Base-by-base conservation (phyloP, 2,113 vertebrate species). In the Mesembrinibis cayennensis region DNA sequence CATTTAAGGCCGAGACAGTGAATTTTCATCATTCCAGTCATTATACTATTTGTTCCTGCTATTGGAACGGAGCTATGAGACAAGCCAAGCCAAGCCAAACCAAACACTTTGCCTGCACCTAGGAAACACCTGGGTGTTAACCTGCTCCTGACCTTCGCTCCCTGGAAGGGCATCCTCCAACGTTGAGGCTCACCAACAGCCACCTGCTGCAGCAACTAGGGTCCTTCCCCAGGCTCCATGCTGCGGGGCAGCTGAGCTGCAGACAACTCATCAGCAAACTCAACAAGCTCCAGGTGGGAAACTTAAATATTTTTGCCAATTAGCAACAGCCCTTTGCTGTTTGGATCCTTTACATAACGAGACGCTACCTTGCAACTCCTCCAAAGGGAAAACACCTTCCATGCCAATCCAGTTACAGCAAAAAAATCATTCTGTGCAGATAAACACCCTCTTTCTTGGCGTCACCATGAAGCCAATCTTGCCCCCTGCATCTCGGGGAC, bases 191-290 rank as follows among this genome's bases (percentile, higher is more conserved):
- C 40, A 8, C 81, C 17, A 1, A 2, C 13, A 82, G 38, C 22
- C 49, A 20, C 7, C 16, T 2, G 0, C 20, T 10, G 14, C 21
- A 19, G 23, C 15, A 69, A 3, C 22, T 15, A 7, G 2, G 12
- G 2, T 16, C 36, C 78, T 63, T 73, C 47, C 6, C 27, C 66
- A 36, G 26, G 10, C 32, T 38, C 42, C 7, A 1, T 6, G 2
- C 45, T 21, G 23, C 3, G 1, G 3, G 3, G 27, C 25, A 76
- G 20, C 66, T 19, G 7, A 84, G n/a, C 77, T 83, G 47, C 63
- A 70, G 8, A 5, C 22, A 78, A 14, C 25, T 16, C 44, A 27
- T 13, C 76, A 76, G 11, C n/a, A 40, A 93, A 20, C 30, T 40
- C 49, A 61, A 11, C 19, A 13, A 76, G 7, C 25, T 72, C 26